Base-by-base conservation (phyloP, 2,797 vertebrate species). In the Aulostomus chinensis region DNA sequence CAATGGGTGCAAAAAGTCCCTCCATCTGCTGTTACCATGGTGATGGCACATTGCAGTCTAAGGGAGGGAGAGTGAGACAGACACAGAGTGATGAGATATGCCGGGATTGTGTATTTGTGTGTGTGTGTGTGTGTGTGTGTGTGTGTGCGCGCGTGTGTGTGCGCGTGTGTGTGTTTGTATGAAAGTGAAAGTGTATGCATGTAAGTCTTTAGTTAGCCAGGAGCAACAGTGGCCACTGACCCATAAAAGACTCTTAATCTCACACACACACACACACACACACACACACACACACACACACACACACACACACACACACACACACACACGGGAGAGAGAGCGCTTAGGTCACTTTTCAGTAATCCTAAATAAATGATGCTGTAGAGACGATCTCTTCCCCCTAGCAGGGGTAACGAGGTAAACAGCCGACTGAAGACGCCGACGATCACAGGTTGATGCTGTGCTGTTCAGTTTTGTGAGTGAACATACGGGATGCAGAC, bases 1-100 rank as follows among this genome's bases (percentile, higher is more conserved):
- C 64, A 81, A 79, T 78, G 62, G 29, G 52, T 65, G 71, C 74
- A 7, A 78, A 80, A 80, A 76, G 77, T 80, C 70, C 56, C 68
- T 84, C 84, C 60, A 61, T 85, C 83, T 78, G 70, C 59, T 86
- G 87, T 87, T 87, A 68, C 85, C 82, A 89, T 89, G 85, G 87
- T 67, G 78, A 88, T 58, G 75, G 67, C 65, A 71, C 76, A 49
- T 60, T 48, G 67, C 73, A 72, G 68, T 40, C 70, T 55, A 61
- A 58, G 42, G 24, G 55, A 61, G 58, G 2, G 43, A 42, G 72
- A 58, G 30, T n/a, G 39, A 43, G 47, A 58, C 11, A 35, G 45
- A 30, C 11, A 2, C 20, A 18, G 50, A 55, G 37, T 1, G 15
- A 36, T 40, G 46, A 55, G 38, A 58, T 36, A 32, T 32, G 29